phyloP scores from a whole-genome alignment of 2,888 invertebrate species.

The Corythucha ciliata region DNA sequence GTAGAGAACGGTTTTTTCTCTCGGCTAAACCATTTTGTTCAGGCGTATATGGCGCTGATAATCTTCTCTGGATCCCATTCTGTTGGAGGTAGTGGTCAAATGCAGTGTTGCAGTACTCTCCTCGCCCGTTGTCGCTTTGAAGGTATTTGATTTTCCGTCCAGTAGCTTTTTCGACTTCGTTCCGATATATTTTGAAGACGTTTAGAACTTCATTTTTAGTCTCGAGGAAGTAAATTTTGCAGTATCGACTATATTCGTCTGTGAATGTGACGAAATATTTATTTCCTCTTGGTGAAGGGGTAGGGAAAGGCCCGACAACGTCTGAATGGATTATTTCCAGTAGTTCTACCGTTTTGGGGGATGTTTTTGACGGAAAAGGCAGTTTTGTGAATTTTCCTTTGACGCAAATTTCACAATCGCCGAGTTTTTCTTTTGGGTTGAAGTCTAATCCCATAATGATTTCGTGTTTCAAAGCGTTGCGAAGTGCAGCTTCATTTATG shows the following conservation, averaged over 20 bases:
- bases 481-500: no score
- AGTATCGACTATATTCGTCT: slow-evolving; percentile 34
- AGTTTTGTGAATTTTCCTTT: neutral
- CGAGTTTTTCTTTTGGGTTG: no score
- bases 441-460: no score
- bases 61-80: slow-evolving; percentile 12
- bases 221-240: slow-evolving; percentile 32
- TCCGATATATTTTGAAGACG: slow-evolving; percentile 28
- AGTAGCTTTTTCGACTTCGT: slow-evolving; percentile 33
- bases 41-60: slow-evolving; percentile 17
- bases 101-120: slow-evolving; percentile 30
- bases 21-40: slow-evolving; percentile 19
- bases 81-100: slow-evolving; percentile 13
- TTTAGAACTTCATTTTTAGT: slow-evolving; percentile 33
- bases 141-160: slow-evolving; percentile 30
- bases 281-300: slow-evolving; percentile 27
- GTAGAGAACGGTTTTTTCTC: slow-evolving; percentile 13
- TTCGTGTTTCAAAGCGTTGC: no score
- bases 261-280: slow-evolving; percentile 35
- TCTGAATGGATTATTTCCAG: slow-evolving; percentile 34
- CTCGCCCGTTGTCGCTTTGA: slow-evolving; percentile 33
- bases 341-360: slow-evolving; percentile 11
- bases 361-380: no score
- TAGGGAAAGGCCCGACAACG: slow-evolving; percentile 33
- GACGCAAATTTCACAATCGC: no score